Conservation (phyloP, 1,140 invertebrate species). For the Tribolium castaneum region DNA sequence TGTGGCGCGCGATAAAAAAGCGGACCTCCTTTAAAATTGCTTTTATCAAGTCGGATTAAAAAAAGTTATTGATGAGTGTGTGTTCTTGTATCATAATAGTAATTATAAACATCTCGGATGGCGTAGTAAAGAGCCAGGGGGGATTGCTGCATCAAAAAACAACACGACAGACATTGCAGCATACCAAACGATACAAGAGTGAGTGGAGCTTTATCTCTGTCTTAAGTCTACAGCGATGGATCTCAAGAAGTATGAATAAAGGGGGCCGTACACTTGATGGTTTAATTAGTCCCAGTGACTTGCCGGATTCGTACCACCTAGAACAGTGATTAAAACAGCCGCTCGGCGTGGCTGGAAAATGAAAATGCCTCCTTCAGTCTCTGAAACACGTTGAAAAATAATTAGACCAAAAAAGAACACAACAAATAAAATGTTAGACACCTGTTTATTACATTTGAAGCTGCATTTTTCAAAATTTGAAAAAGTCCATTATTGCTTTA, state of each 20-base stretch:
- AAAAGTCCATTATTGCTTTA: no score
- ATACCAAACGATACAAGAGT: conserved; percentile 35
- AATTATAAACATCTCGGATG: conserved; percentile 51
- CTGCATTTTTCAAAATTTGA: no score
- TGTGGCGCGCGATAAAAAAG: not conserved
- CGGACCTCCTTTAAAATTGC: conserved; percentile 16
- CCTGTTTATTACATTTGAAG: no score
- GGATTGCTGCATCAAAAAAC: conserved; percentile 17
- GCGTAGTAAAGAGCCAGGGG: conserved; percentile 9
- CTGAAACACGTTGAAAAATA: no score
- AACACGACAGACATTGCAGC: conserved; percentile 36
- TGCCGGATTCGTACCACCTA: conserved; percentile 23
- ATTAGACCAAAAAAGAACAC: no score
- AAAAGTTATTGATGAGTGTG: conserved; percentile 51
- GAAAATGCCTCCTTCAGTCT: no score
- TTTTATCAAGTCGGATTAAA: conserved; percentile 42
- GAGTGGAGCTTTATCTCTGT: conserved; percentile 21
- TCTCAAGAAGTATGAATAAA: conserved; percentile 30
- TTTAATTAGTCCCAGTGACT: conserved; percentile 40
- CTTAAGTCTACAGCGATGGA: conserved; percentile 12
- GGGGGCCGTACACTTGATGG: conserved; percentile 38
- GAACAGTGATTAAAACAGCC: not conserved
- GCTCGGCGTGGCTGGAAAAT: not conserved
- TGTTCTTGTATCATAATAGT: conserved; percentile 47
- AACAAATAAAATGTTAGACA: no score